Percentiles rank a stretch among this genome's conserved stretches.
These are phyloP conservation scores for Bovichtus diacanthus DNA, from an alignment of 2,797 vertebrate genomes.

Conservation along the genomic window DNA sequence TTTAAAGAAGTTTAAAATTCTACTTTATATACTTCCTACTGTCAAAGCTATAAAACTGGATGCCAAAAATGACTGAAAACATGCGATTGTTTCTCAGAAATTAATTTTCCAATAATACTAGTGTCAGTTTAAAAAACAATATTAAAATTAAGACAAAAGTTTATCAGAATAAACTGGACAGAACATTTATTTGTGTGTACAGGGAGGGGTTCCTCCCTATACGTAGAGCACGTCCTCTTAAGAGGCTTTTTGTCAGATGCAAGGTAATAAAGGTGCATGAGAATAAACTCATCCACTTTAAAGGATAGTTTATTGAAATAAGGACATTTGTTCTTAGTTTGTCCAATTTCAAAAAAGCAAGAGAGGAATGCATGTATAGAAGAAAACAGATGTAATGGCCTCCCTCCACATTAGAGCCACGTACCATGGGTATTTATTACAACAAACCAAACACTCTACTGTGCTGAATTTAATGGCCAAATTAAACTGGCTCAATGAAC, in stretches of 20 bases:
- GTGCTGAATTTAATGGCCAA: not conserved
- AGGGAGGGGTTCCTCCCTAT: not conserved
- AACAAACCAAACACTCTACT: not conserved
- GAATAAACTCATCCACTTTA: not conserved
- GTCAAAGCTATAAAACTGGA: not conserved
- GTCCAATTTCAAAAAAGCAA: not conserved
- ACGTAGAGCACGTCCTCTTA: too few species aligned
- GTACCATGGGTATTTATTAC: not conserved
- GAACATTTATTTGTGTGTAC: not conserved
- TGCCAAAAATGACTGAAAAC: not conserved
- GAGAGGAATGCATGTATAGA: not conserved
- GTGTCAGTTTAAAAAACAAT: too few species aligned
- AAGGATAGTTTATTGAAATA: not conserved
- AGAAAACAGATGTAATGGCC: not conserved
- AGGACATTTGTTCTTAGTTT: not conserved
- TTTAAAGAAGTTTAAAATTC: not conserved
- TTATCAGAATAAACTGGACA: too few species aligned
- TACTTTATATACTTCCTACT: not conserved
- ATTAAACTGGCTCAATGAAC: slow-evolving; percentile 35
- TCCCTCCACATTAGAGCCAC: not conserved
- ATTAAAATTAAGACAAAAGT: too few species aligned
- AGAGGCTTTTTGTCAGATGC: not conserved
- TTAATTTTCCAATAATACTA: not conserved
- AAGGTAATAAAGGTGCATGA: not conserved
- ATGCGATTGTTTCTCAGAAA: not conserved